Evolutionary conservation across 2,888 invertebrate genomes (phyloP).

Genomic region (Harmothoe impar): DNA sequence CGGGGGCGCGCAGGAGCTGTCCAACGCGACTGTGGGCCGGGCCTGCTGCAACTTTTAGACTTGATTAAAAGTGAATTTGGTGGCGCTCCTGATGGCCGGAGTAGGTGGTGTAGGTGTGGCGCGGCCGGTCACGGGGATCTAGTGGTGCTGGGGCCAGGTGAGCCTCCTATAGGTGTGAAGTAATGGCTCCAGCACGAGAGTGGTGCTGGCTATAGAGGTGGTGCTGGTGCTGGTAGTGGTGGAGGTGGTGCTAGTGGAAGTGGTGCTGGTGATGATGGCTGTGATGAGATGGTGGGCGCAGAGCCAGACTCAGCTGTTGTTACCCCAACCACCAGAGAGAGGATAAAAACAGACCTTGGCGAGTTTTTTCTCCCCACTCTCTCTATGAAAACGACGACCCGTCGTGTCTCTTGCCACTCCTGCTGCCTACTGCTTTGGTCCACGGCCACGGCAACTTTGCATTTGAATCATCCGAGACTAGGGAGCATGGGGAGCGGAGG

Average conservation of each 20-base stretch:
- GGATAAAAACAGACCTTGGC: neutral
- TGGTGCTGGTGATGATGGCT: neutral
- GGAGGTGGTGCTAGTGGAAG: neutral
- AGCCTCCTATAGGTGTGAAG: neutral
- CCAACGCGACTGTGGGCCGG: neutral
- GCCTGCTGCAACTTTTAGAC: constrained; percentile 28
- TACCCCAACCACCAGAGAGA: neutral
- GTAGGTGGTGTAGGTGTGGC: neutral
- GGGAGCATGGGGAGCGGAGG: neutral
- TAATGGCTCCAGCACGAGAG: neutral
- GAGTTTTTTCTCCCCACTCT: neutral
- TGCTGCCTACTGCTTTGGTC: neutral
- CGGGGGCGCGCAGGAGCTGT: neutral
- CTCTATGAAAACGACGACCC: neutral
- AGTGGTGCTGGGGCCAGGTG: neutral
- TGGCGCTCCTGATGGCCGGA: neutral
- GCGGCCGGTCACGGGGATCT: neutral
- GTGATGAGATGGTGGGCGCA: neutral
- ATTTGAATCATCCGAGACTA: neutral
- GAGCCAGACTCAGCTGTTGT: neutral
- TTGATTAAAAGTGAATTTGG: constrained; percentile 56
- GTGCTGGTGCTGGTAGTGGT: neutral
- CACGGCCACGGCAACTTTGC: neutral
- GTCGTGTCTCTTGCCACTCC: neutral
- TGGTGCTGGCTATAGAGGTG: neutral